phyloP scores from a whole-genome alignment of 2,888 invertebrate species.

The Ichneumon xanthorius region DNA sequence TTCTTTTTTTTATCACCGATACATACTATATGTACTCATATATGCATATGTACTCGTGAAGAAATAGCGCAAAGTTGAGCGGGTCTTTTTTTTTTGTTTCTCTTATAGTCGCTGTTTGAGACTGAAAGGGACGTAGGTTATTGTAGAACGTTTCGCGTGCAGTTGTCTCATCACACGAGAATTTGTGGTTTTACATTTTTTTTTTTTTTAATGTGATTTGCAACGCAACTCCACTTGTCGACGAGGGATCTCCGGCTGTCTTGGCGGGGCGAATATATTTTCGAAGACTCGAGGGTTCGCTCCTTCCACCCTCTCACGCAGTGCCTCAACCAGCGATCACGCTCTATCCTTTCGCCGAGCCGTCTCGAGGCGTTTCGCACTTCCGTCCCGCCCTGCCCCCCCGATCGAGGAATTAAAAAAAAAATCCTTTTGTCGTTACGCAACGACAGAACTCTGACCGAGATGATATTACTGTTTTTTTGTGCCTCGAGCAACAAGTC shows the following conservation, averaged over 20 bases:
- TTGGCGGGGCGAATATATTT: conserved; percentile 1
- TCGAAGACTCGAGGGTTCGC: conserved; percentile 22
- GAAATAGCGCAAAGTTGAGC: conserved; percentile 17
- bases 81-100: conserved; percentile 21
- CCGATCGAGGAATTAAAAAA: background rate
- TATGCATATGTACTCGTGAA: conserved; percentile 38
- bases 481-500: conserved; percentile 62
- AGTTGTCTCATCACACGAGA: background rate
- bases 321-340: conserved; percentile 42
- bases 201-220: background rate
- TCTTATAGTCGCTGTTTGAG: conserved; percentile 57
- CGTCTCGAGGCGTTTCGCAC: conserved; percentile 19
- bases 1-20: conserved; percentile 28
- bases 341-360: conserved; percentile 39
- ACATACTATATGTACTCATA: conserved; percentile 1
- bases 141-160: background rate
- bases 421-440: background rate
- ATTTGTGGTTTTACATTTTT: background rate
- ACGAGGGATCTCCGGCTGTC: conserved; percentile 47
- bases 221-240: conserved; percentile 29
- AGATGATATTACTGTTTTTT: conserved; percentile 32
- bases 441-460: conserved; percentile 27
- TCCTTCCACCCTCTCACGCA: conserved; percentile 45
- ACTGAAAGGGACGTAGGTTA: conserved; percentile 20
- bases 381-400: background rate